Conservation (phyloP, 2,888 invertebrate species). For the Ophion obscuratus region DNA sequence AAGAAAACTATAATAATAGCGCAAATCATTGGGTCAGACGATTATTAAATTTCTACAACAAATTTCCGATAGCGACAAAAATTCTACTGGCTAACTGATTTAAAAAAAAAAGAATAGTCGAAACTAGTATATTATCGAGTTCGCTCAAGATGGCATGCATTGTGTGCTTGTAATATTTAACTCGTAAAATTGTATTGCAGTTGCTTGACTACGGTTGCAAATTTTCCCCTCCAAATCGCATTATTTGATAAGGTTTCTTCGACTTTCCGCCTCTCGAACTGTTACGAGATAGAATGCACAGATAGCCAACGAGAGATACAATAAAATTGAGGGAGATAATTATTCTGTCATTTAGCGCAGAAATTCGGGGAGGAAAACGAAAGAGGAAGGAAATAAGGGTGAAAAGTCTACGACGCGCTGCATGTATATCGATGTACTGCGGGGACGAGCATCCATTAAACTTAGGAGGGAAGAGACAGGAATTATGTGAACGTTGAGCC, state of each 20-base stretch:
- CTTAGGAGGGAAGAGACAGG: background rate
- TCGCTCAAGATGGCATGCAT: background rate
- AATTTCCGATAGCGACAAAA: too few relatives aligned
- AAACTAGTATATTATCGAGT: background rate
- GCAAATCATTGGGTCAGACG: too few relatives aligned
- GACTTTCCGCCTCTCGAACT: background rate
- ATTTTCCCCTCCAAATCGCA: too few relatives aligned
- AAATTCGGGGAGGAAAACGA: background rate
- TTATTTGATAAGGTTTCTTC: too few relatives aligned
- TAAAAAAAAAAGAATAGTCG: background rate
- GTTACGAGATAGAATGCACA: background rate
- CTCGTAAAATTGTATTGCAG: background rate
- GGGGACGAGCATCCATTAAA: conserved; percentile 1
- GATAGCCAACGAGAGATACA: background rate
- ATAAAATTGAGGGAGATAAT: conserved; percentile 17
- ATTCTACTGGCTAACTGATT: too few relatives aligned
- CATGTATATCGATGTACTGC: background rate
- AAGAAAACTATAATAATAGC: too few relatives aligned
- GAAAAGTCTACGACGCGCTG: background rate
- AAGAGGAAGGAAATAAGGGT: conserved; percentile 5
- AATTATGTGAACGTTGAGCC: background rate
- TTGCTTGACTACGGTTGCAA: too few relatives aligned
- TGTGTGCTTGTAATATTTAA: background rate
- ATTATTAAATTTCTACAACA: too few relatives aligned
- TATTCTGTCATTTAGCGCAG: conserved; percentile 13